Conservation (phyloP, 2,888 invertebrate species). For the Molanna angustata region DNA sequence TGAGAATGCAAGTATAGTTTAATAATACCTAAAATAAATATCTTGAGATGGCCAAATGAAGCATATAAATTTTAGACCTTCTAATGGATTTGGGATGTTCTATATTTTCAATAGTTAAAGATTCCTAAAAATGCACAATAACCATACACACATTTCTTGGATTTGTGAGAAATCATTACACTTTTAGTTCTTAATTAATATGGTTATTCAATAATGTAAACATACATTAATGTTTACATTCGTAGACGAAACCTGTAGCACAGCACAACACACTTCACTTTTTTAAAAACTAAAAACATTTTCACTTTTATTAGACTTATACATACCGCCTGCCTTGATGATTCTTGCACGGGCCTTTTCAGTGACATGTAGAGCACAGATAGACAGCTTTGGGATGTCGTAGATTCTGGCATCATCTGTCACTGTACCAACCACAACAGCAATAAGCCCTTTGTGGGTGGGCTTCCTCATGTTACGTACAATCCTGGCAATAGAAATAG, state of each 20-base stretch:
- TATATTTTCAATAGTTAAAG: too few species aligned
- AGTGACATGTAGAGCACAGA: conserved; percentile 92
- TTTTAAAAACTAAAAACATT: not conserved
- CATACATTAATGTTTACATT: too few species aligned
- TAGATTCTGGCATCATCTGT: conserved; percentile 94
- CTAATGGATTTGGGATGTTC: too few species aligned
- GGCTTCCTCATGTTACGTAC: conserved; percentile 85
- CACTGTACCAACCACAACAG: conserved; percentile 92
- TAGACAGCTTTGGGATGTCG: conserved; percentile 86
- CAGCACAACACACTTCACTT: too few species aligned
- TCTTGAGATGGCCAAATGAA: not conserved
- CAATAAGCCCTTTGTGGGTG: conserved; percentile 77
- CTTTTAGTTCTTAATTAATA: too few species aligned
- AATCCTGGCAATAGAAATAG: conserved; percentile 87
- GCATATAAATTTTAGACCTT: not conserved
- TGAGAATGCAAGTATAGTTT: too few species aligned
- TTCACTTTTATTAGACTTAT: not conserved
- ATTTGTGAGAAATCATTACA: too few species aligned
- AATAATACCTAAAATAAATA: too few species aligned
- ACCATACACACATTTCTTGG: too few species aligned
- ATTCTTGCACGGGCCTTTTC: conserved; percentile 95
- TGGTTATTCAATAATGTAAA: too few species aligned
- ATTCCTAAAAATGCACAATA: too few species aligned
- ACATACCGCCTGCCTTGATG: conserved; percentile 86
- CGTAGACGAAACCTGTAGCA: too few species aligned